Evolutionary conservation across 2,113 vertebrate species (phyloP).

Genomic region (Candoia aspera): DNA sequence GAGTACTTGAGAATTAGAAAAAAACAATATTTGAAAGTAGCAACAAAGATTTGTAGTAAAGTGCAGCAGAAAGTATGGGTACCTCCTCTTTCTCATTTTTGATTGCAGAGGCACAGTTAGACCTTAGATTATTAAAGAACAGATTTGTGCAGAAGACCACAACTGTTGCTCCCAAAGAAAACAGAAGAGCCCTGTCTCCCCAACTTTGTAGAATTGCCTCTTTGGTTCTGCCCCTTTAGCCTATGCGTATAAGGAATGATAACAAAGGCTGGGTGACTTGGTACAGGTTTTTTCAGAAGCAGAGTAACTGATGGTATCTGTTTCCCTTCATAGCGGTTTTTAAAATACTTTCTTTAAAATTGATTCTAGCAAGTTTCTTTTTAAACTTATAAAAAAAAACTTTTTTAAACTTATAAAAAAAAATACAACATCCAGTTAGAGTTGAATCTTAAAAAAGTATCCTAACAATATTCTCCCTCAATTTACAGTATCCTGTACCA

Average conservation of each 20-base stretch:
- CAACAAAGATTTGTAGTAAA: background rate
- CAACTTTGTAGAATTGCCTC: too few relatives aligned
- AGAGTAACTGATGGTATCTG: too few relatives aligned
- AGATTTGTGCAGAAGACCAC: background rate
- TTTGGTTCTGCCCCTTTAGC: too few relatives aligned
- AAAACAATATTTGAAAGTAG: background rate
- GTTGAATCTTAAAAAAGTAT: background rate
- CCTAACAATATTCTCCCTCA: background rate
- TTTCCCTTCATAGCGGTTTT: too few relatives aligned
- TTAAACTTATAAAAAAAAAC: background rate
- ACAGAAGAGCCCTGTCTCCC: too few relatives aligned
- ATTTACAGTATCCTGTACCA: background rate
- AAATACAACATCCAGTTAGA: background rate
- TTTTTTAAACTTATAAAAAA: background rate
- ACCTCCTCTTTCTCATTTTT: background rate
- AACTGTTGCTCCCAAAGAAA: background rate
- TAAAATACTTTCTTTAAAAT: too few relatives aligned
- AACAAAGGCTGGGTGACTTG: too few relatives aligned
- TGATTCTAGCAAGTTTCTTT: background rate
- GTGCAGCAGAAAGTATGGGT: too few relatives aligned
- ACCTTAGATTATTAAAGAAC: background rate
- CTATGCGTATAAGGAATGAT: too few relatives aligned
- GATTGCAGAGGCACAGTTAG: background rate
- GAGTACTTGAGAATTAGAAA: background rate
- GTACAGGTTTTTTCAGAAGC: too few relatives aligned